Evolutionary conservation across 2,888 invertebrate species (phyloP).

Genomic region (Itoplectis maculator): DNA sequence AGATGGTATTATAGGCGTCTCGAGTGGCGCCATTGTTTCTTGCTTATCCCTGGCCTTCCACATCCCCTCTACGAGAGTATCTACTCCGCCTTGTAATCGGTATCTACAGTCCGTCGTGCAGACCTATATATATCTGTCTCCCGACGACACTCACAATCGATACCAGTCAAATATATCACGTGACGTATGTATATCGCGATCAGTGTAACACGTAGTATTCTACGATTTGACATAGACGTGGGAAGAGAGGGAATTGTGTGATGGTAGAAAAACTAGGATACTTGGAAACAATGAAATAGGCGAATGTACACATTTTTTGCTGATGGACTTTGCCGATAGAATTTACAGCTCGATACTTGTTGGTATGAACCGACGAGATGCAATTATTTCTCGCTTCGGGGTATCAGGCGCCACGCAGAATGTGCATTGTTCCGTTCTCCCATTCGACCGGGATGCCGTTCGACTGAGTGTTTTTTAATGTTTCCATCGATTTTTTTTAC

Average conservation of each 20-base stretch:
- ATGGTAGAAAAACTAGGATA: background rate
- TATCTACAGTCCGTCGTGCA: constrained; percentile 7
- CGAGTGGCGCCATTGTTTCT: constrained; percentile 63
- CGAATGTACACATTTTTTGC: too few relatives aligned
- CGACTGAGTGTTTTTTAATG: too few relatives aligned
- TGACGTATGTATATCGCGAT: background rate
- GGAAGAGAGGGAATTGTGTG: background rate
- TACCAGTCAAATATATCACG: background rate
- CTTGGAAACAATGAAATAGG: too few relatives aligned
- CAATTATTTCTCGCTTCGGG: background rate
- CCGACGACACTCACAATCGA: constrained; percentile 1
- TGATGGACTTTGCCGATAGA: too few relatives aligned
- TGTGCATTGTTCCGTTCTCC: too few relatives aligned
- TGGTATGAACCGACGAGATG: constrained; percentile 4
- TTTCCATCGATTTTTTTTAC: too few relatives aligned
- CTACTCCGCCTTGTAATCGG: background rate
- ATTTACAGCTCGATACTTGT: background rate
- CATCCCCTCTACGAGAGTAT: constrained; percentile 22
- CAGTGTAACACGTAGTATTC: constrained; percentile 1
- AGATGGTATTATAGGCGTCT: constrained; percentile 56
- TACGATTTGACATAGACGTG: background rate
- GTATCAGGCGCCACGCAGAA: background rate
- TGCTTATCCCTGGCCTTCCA: constrained; percentile 42
- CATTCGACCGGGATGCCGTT: too few relatives aligned
- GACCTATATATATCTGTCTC: background rate